Evolutionary conservation across 2,113 vertebrate genomes (phyloP).

Genomic region (Gymnocephalus cernua): DNA sequence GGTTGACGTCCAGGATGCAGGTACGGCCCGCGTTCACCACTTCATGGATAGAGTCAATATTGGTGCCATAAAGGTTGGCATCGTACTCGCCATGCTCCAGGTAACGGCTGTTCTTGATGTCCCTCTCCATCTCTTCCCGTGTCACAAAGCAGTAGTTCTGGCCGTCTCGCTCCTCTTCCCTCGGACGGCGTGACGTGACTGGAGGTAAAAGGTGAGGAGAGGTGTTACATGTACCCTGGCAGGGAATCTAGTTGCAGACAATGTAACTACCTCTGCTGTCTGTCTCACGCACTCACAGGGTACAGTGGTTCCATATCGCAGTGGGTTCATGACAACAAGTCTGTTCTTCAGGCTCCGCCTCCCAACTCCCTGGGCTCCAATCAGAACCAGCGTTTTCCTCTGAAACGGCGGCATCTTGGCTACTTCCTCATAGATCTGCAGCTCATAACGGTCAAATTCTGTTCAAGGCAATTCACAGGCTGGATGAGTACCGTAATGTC

Average conservation of each 20-base stretch:
- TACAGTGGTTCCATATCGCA: constrained; percentile 95
- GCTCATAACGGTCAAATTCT: constrained; percentile 99
- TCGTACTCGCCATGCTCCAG: constrained; percentile 98
- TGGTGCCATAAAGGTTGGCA: constrained; percentile 97
- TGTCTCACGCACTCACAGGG: constrained; percentile 89
- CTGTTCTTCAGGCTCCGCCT: constrained; percentile 97
- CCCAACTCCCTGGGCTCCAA: constrained; percentile 97
- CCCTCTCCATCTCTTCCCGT: constrained; percentile 92
- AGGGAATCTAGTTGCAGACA: not conserved
- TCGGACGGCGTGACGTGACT: constrained; percentile 95
- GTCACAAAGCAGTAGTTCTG: constrained; percentile 95
- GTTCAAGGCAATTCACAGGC: constrained; percentile 40
- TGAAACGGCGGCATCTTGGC: constrained; percentile 98
- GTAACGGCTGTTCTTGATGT: constrained; percentile 94
- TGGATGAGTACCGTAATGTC: constrained; percentile 12
- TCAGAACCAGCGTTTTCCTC: constrained; percentile 96
- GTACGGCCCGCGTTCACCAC: constrained; percentile 92
- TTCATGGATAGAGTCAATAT: constrained; percentile 97
- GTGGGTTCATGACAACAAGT: constrained; percentile 93
- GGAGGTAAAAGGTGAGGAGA: constrained; percentile 36
- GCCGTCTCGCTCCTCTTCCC: constrained; percentile 95
- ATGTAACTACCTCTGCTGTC: not conserved
- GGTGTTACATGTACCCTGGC: not conserved
- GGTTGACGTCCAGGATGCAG: constrained; percentile 98
- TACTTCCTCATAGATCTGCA: constrained; percentile 98